phyloP scores from a whole-genome alignment of 2,797 vertebrate genomes.

The Gouania willdenowi region DNA sequence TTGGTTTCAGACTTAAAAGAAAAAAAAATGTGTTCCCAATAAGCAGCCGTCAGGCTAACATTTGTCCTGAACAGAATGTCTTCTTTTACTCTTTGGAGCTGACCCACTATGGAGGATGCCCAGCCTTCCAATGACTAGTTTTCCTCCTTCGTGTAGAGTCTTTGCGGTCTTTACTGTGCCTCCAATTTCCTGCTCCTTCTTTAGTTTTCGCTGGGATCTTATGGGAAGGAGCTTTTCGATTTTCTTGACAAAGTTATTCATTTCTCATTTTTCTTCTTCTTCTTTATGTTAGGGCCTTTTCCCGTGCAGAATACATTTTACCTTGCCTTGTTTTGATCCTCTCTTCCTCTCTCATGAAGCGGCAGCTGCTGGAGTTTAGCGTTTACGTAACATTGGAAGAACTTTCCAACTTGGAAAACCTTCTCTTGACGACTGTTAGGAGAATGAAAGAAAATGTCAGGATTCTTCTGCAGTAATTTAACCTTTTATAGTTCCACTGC shows the following conservation, averaged over 20 bases:
- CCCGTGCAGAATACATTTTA: constrained; percentile 34
- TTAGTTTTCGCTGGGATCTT: constrained; percentile 49
- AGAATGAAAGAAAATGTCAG: constrained; percentile 28
- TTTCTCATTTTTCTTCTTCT: constrained; percentile 41
- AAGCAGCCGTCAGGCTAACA: no score
- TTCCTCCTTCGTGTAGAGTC: constrained; percentile 51
- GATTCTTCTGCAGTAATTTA: no score
- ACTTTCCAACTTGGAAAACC: constrained; percentile 55
- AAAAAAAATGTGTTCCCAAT: no score
- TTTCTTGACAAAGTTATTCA: constrained; percentile 41
- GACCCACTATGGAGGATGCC: constrained; percentile 16
- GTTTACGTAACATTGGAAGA: constrained; percentile 57
- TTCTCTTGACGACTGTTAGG: constrained; percentile 37
- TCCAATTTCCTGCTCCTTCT: constrained; percentile 66
- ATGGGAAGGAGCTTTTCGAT: constrained; percentile 50
- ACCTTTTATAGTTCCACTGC: no score
- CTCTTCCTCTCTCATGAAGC: constrained; percentile 31
- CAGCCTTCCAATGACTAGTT: constrained; percentile 56
- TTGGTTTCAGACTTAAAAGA: no score
- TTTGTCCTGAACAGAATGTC: no score
- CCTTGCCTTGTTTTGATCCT: constrained; percentile 26
- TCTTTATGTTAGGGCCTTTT: constrained; percentile 40
- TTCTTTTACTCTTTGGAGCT: no score
- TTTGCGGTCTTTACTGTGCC: constrained; percentile 59
- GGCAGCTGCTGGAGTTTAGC: constrained; percentile 23